These are phyloP conservation scores for Crossocerus cetratus DNA, from an alignment of 2,888 invertebrate species.

Conservation along the genomic window DNA sequence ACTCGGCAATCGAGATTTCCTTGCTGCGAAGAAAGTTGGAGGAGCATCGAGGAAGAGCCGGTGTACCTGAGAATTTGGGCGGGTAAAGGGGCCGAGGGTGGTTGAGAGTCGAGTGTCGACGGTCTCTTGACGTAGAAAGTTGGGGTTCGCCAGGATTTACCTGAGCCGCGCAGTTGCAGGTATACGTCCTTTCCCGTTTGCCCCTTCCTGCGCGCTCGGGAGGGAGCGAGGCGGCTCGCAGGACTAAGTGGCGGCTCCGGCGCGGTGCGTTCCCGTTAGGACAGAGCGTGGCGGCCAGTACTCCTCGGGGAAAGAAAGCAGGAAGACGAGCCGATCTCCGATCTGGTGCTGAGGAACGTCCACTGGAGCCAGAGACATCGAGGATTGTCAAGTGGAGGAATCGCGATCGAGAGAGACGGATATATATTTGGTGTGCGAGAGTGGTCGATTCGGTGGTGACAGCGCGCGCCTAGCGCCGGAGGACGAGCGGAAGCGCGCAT, in stretches of 20 bases:
- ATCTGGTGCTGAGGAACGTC: too few species aligned
- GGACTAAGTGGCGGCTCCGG: slow-evolving; percentile 40
- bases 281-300: slow-evolving; percentile 12
- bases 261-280: slow-evolving; percentile 38
- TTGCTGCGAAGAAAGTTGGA: too few species aligned
- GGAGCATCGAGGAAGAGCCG: too few species aligned
- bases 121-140: too few species aligned
- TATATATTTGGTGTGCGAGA: slow-evolving; percentile 1
- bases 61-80: too few species aligned
- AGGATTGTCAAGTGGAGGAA: too few species aligned
- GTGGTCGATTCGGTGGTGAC: slow-evolving; percentile 7
- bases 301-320: not conserved
- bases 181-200: slow-evolving; percentile 40
- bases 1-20: too few species aligned
- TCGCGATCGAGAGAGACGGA: too few species aligned
- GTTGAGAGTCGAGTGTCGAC: too few species aligned
- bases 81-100: too few species aligned
- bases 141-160: slow-evolving; percentile 13
- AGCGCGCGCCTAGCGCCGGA: not conserved
- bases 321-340: too few species aligned
- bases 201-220: slow-evolving; percentile 34
- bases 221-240: not conserved
- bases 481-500: slow-evolving; percentile 47
- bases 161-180: slow-evolving; percentile 37
- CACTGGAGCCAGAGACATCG: too few species aligned